A percentile compares a stretch with the other conserved stretches of the same genome.
Evolutionary conservation across 2,797 vertebrate species (phyloP).

Genomic region (Falco cherrug): DNA sequence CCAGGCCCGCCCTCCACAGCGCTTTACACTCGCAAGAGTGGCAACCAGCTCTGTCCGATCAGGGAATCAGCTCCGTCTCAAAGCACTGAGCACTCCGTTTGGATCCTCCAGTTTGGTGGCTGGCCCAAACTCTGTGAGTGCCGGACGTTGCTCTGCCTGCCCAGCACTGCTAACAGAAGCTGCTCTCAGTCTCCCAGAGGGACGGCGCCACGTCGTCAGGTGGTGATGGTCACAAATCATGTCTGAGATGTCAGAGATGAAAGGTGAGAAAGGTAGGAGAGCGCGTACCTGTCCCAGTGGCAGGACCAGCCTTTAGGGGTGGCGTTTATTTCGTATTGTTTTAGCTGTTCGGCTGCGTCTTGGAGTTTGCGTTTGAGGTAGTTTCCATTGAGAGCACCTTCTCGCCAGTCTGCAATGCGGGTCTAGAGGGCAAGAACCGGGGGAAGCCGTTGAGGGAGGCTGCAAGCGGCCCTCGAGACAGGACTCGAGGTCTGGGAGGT

Average conservation of each 20-base stretch:
- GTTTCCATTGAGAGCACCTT: slow-evolving; percentile 96
- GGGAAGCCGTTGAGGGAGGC: slow-evolving; percentile 21
- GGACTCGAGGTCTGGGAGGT: slow-evolving; percentile 20
- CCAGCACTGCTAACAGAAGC: slow-evolving; percentile 77
- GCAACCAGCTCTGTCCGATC: slow-evolving; percentile 81
- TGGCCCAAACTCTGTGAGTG: slow-evolving; percentile 72
- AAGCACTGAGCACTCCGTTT: slow-evolving; percentile 75
- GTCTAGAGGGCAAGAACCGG: slow-evolving; percentile 82
- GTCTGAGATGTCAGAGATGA: slow-evolving; percentile 87
- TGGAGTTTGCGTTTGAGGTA: slow-evolving; percentile 99
- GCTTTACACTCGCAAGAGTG: slow-evolving; percentile 76
- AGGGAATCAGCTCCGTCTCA: slow-evolving; percentile 78
- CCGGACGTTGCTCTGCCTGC: slow-evolving; percentile 75
- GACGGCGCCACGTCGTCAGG: slow-evolving; percentile 80
- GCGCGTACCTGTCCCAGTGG: slow-evolving; percentile 99
- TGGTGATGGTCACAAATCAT: slow-evolving; percentile 86
- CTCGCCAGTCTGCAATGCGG: slow-evolving; percentile 97
- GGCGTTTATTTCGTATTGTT: slow-evolving; percentile 99
- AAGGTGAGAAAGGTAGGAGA: slow-evolving; percentile 88
- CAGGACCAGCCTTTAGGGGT: slow-evolving; percentile 99
- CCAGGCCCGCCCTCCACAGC: slow-evolving; percentile 84
- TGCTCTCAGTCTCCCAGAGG: slow-evolving; percentile 79
- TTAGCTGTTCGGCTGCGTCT: slow-evolving; percentile 99
- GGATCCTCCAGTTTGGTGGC: slow-evolving; percentile 74
- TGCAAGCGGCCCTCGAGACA: background rate